Conservation (phyloP, 1,140 invertebrate species). For the Drosophila pseudoobscura region DNA sequence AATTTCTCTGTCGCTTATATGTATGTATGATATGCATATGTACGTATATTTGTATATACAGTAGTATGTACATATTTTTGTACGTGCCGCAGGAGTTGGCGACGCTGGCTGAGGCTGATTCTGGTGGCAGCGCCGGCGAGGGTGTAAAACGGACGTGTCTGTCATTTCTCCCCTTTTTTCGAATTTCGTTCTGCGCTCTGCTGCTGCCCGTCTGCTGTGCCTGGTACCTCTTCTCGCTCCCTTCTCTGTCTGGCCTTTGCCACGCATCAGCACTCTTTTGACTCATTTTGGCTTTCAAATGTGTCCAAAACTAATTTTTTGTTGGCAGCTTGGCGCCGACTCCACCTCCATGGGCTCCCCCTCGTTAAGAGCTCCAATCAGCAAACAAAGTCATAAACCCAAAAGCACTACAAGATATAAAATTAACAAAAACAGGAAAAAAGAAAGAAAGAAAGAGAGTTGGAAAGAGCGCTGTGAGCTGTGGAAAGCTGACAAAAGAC, state of each 20-base stretch:
- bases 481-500: slow-evolving; percentile 48
- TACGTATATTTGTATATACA: slow-evolving; percentile 1
- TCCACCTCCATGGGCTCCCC: background rate
- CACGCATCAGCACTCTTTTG: slow-evolving; percentile 48
- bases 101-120: background rate
- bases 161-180: slow-evolving; percentile 57
- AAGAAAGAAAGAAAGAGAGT: slow-evolving; percentile 48
- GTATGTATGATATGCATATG: background rate
- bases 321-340: slow-evolving; percentile 60
- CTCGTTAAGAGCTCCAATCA: slow-evolving; percentile 11
- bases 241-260: slow-evolving; percentile 28
- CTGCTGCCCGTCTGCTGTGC: background rate
- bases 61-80: slow-evolving; percentile 18
- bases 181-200: slow-evolving; percentile 22
- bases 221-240: background rate
- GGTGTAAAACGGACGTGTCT: slow-evolving; percentile 74
- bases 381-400: slow-evolving; percentile 30
- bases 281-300: slow-evolving; percentile 47
- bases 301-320: slow-evolving; percentile 37
- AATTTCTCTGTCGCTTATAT: background rate
- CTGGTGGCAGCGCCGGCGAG: slow-evolving; percentile 19
- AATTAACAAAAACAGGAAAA: slow-evolving; percentile 71
- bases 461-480: slow-evolving; percentile 37
- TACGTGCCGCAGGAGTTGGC: slow-evolving; percentile 36
- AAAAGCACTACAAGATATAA: slow-evolving; percentile 44